A percentile compares a stretch with the other conserved stretches of the same genome.
phyloP scores from a whole-genome alignment of 1,140 invertebrate species.

The Neoseiulus cucumeris region DNA sequence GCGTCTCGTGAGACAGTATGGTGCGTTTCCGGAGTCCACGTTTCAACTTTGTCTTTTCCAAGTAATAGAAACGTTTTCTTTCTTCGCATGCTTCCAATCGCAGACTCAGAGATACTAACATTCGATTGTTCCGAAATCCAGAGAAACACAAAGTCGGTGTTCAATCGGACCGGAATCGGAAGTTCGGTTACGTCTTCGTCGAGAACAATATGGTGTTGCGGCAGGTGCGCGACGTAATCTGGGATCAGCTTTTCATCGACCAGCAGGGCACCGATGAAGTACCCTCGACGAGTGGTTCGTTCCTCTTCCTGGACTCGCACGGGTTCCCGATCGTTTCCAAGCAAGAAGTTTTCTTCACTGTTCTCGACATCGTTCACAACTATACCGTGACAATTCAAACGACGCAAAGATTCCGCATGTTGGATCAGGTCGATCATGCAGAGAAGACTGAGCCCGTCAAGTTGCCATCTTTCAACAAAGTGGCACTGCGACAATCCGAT shows the following conservation, averaged over 20 bases:
- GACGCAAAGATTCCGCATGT: neutral
- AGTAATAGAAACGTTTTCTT: neutral
- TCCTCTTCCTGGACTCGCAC: slow-evolving; percentile 24
- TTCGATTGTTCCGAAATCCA: neutral
- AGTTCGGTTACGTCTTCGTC: slow-evolving; percentile 6
- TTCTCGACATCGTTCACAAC: slow-evolving; percentile 24
- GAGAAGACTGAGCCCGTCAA: too few species aligned
- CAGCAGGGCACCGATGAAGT: neutral
- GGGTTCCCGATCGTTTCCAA: slow-evolving; percentile 25
- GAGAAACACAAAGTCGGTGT: slow-evolving; percentile 5
- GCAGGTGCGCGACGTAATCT: neutral
- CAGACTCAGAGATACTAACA: too few species aligned
- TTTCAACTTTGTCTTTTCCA: neutral
- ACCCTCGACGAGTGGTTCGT: neutral
- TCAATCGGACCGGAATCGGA: neutral
- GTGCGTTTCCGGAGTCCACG: neutral
- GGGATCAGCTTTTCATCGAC: neutral
- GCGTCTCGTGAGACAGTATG: slow-evolving; percentile 7
- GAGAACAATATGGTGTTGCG: neutral
- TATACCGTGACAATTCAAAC: slow-evolving; percentile 18
- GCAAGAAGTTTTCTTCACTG: slow-evolving; percentile 23
- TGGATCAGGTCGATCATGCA: too few species aligned
- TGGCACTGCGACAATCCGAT: too few species aligned
- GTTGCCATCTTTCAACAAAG: too few species aligned
- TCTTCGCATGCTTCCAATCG: too few species aligned